Base-by-base conservation (phyloP, 2,888 invertebrate genomes). In the Dyspetes luteomarginatus region DNA sequence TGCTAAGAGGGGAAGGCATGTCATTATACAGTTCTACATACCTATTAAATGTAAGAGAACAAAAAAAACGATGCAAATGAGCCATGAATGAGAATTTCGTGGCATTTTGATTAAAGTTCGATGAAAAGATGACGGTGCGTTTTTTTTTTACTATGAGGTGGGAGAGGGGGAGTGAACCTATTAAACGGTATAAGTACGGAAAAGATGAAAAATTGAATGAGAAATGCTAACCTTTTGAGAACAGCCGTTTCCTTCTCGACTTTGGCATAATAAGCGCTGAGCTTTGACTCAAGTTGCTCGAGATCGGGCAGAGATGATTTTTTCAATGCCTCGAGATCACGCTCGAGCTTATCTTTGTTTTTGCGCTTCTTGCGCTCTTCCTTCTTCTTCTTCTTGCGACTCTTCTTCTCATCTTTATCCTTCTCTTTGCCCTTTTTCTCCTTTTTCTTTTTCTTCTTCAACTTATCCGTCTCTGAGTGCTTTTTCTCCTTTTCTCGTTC, bases 201-300 rank as follows among this genome's bases (percentile, higher is more conserved):
- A 36, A 28, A 22, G 41, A 22, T 17, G 15, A 60, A 48, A 28
- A 24, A 69, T 48, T 4, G 26, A 3, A 15, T 15, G 72, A 79
- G 82, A 64, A 81, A 80, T 82, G 87, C 91, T 90, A 91, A 94
- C 94, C 94, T 93, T 90, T 94, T 94, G 50, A 93, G 90, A 79
- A 93, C 90, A 15, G 92, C 91, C 30, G 92, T 91, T 86, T 93
- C 93, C 92, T 96, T 96, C 89, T 96, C 96, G 79, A 96, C 94
- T 92, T 95, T 95, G 84, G 95, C 95, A 92, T 96, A 96, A 93
- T 96, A 96, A 56, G 96, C 96, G 92, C 93, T 95, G 87, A 96
- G 93, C 90, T 96, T 96, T 0, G 95, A 95, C 92, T 96, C 95
- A 88, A 96, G 92, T 90, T 96, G 96, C 88, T 96, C 95, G 80